A percentile compares a stretch with the other conserved stretches of the same genome.
Evolutionary conservation across 2,888 invertebrate species (phyloP).

Genomic region (Lasioglossum malachurum): DNA sequence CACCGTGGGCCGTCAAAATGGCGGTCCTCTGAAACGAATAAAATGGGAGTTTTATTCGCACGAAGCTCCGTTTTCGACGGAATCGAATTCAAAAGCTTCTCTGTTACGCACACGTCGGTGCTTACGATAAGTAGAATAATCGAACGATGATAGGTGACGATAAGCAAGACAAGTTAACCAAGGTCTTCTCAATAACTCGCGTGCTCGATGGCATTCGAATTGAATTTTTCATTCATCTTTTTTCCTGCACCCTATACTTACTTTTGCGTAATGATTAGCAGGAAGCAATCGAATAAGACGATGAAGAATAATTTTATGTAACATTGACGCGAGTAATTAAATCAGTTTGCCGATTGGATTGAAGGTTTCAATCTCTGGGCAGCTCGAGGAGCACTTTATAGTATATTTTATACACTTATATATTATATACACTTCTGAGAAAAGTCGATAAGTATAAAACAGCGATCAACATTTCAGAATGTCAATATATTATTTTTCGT

Average conservation of each 20-base stretch:
- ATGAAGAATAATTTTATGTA: background rate
- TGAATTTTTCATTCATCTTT: background rate
- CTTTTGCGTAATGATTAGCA: background rate
- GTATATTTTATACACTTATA: no score
- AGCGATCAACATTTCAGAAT: background rate
- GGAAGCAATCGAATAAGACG: background rate
- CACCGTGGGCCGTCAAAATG: background rate
- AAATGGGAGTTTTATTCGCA: background rate
- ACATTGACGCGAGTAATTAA: background rate
- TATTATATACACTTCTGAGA: background rate
- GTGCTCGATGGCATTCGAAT: background rate
- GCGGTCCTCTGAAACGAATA: background rate
- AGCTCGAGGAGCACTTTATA: background rate
- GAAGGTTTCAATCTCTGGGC: background rate
- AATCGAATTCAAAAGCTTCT: background rate
- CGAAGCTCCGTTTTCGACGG: background rate
- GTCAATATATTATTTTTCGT: background rate
- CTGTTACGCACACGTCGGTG: background rate
- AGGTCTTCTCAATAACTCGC: background rate
- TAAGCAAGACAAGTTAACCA: background rate
- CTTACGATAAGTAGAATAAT: slow-evolving; percentile 7
- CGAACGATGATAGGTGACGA: slow-evolving; percentile 9
- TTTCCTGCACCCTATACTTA: background rate
- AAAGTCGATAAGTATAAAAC: background rate
- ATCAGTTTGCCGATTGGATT: background rate